Evolutionary conservation across 2,797 vertebrate genomes (phyloP), one percentile per base, ranked within the genome.

Genomic region (Notoglanidium macrostoma): DNA sequence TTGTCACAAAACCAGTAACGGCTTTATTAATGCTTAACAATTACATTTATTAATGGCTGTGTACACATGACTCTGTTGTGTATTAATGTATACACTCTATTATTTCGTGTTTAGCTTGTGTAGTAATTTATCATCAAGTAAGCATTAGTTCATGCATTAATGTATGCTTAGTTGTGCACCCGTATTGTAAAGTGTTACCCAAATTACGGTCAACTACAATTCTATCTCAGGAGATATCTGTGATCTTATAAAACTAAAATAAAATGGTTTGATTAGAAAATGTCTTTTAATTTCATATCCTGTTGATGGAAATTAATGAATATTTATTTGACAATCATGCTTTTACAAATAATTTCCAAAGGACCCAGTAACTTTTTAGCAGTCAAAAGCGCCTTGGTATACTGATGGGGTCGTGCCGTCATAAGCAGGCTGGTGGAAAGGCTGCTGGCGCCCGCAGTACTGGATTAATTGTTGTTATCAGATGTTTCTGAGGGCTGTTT

Each of bases 401-500:
- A 72, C 32, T 17, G 51, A 73, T 79, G 26, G 21, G 5, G 32
- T 77, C 73, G 26, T 90, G 83, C 86, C 92, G 91, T 94, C 91
- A 92, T 86, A 59, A 88, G 84, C 90, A 92, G 90, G 92, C 90
- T 93, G 68, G 83, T 77, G 74, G 85, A 90, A 89, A 87, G 82
- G 83, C 90, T 78, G 61, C 73, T 86, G 81, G 85, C 67, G 65
- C 65, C 83, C 23, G 88, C 91, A 87, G 91, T 89, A 82, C 86
- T 92, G 92, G 94, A 94, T 94, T 92, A 91, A 94, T 90, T 91
- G 88, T 86, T 78, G 92, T 93, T 93, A 94, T 95, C 94, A 94
- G 94, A 93, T 94, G 91, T 89, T 90, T 88, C 92, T 92, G 91
- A 94, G 92, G 92, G 92, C 92, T 92, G 89, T 91, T 88, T 76